phyloP scores from a whole-genome alignment of 1,140 invertebrate species.

The Halyomorpha halys region DNA sequence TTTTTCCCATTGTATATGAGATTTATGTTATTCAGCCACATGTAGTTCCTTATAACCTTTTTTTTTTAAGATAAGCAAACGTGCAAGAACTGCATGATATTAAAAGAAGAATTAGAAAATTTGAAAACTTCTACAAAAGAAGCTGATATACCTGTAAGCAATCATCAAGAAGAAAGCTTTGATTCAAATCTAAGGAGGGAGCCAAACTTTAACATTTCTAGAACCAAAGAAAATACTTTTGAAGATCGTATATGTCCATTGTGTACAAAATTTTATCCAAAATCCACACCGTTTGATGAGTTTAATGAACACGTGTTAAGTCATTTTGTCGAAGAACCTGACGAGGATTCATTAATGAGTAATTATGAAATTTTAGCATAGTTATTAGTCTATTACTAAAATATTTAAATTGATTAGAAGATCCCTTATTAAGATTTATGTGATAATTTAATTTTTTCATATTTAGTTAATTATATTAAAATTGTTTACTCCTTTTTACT shows the following conservation, averaged over 20 bases:
- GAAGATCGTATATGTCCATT: slow-evolving; percentile 38
- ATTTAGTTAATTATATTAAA: too few species aligned
- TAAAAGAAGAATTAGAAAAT: slow-evolving; percentile 3
- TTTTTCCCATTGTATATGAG: too few species aligned
- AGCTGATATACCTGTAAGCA: neutral
- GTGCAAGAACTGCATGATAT: slow-evolving; percentile 12
- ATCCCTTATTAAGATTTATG: too few species aligned
- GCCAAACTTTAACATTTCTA: slow-evolving; percentile 11
- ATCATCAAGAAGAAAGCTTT: neutral
- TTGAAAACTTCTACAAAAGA: slow-evolving; percentile 1
- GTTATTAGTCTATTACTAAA: neutral
- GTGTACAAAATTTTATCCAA: slow-evolving; percentile 36
- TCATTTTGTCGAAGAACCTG: slow-evolving; percentile 38
- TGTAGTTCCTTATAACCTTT: too few species aligned
- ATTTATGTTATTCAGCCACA: too few species aligned
- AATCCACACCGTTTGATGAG: slow-evolving; percentile 34
- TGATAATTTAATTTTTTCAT: too few species aligned
- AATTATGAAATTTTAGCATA: slow-evolving; percentile 26
- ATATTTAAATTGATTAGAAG: too few species aligned
- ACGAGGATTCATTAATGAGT: slow-evolving; percentile 24
- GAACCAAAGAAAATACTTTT: slow-evolving; percentile 13
- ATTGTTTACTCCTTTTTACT: too few species aligned
- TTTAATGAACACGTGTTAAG: slow-evolving; percentile 41
- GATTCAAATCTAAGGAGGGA: neutral
- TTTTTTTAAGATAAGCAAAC: slow-evolving; percentile 7